Evolutionary conservation across 1,140 invertebrate genomes (phyloP).

Genomic region (Odontomachus brunneus): DNA sequence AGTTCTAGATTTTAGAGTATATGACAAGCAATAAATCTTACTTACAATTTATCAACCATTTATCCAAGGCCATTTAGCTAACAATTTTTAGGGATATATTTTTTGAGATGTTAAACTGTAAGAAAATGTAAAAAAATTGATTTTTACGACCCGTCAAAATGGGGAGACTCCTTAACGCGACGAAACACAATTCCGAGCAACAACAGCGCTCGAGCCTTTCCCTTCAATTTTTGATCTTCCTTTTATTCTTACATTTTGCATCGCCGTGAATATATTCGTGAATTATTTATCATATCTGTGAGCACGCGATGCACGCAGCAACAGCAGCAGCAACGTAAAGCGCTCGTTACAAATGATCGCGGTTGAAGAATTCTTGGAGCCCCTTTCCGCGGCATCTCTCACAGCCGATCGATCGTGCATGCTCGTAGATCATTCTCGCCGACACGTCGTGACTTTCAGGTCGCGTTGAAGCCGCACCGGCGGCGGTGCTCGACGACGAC

Average conservation of each 20-base stretch:
- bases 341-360: slow-evolving; percentile 36
- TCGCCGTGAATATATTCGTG: neutral
- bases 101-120: no score
- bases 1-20: no score
- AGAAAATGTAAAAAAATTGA: no score
- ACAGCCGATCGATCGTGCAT: slow-evolving; percentile 65
- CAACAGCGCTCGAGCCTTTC: neutral
- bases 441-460: slow-evolving; percentile 68
- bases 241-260: neutral
- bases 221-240: neutral
- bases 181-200: neutral
- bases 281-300: slow-evolving; percentile 9
- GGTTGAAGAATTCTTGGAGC: slow-evolving; percentile 52
- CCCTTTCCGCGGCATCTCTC: slow-evolving; percentile 59
- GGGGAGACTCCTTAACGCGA: no score
- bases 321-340: neutral
- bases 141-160: no score
- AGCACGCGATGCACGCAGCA: slow-evolving; percentile 1
- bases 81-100: no score
- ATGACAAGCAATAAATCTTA: no score
- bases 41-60: no score
- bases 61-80: no score
- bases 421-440: slow-evolving; percentile 72
- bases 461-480: slow-evolving; percentile 47
- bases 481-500: slow-evolving; percentile 1